Evolutionary conservation across 2,113 vertebrate species (phyloP).

Genomic region (Centrocercus urophasianus): DNA sequence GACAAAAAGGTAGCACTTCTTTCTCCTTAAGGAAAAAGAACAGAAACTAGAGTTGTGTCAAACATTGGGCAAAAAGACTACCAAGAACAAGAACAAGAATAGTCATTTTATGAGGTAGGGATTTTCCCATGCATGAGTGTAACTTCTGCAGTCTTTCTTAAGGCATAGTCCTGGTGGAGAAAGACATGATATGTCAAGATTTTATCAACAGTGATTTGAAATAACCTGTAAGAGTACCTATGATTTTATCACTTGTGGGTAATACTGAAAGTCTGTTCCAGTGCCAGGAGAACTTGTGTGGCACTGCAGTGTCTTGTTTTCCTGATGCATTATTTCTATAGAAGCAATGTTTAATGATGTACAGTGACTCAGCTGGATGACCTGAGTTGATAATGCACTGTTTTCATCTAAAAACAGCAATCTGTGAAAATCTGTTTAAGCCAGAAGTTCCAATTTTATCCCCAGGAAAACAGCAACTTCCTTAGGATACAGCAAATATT

Average conservation of each 20-base stretch:
- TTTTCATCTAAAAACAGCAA: not conserved
- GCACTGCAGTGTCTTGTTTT: not conserved
- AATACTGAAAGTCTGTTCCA: not conserved
- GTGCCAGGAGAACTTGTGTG: not conserved
- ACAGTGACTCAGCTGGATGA: not conserved
- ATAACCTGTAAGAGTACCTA: not conserved
- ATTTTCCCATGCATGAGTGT: not conserved
- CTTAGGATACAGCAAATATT: not conserved
- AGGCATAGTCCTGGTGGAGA: not conserved
- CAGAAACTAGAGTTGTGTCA: not conserved
- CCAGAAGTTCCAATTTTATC: not conserved
- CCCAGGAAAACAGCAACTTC: not conserved
- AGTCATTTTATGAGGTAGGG: not conserved
- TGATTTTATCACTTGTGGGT: not conserved
- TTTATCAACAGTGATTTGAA: constrained; percentile 13
- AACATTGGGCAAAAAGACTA: not conserved
- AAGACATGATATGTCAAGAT: not conserved
- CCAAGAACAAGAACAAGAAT: not conserved
- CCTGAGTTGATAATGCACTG: not conserved
- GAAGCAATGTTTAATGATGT: not conserved
- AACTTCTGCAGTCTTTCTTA: not conserved
- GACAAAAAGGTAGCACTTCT: not conserved
- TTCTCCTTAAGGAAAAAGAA: not conserved
- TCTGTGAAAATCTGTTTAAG: not conserved
- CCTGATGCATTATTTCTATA: not conserved